A percentile compares a stretch with the other conserved stretches of the same genome.
phyloP scores from a whole-genome alignment of 2,797 vertebrate genomes.

The Bothrops alternatus region DNA sequence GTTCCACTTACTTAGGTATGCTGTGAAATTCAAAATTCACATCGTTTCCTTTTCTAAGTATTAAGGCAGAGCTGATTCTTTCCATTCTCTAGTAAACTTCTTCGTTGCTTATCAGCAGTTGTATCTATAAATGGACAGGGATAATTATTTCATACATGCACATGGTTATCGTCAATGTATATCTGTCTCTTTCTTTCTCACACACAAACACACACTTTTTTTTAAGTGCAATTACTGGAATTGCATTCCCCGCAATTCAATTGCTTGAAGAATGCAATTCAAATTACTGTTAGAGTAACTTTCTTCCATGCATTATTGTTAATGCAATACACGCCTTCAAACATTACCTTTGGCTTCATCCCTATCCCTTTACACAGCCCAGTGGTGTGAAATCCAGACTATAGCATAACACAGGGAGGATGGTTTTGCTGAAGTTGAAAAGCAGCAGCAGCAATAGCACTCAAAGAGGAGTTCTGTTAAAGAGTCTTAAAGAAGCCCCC shows the following conservation, averaged over 20 bases:
- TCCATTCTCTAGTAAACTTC: background rate
- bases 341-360: background rate
- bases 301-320: background rate
- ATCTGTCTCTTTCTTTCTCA: background rate
- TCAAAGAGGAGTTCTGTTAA: slow-evolving; percentile 55
- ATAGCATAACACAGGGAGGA: slow-evolving; percentile 53
- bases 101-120: background rate
- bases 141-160: background rate
- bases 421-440: slow-evolving; percentile 70
- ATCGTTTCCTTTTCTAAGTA: background rate
- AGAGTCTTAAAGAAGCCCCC: slow-evolving; percentile 56
- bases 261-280: background rate
- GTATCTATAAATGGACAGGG: background rate
- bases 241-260: background rate
- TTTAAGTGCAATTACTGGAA: background rate
- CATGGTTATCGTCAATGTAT: background rate
- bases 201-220: background rate
- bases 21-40: background rate
- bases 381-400: slow-evolving; percentile 17
- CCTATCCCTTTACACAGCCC: slow-evolving; percentile 20
- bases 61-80: background rate
- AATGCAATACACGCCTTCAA: background rate
- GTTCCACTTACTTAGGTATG: background rate
- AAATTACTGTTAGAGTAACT: background rate
- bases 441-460: slow-evolving; percentile 45